Base-by-base conservation (phyloP, 1,140 invertebrate genomes). In the Drosophila yakuba region DNA sequence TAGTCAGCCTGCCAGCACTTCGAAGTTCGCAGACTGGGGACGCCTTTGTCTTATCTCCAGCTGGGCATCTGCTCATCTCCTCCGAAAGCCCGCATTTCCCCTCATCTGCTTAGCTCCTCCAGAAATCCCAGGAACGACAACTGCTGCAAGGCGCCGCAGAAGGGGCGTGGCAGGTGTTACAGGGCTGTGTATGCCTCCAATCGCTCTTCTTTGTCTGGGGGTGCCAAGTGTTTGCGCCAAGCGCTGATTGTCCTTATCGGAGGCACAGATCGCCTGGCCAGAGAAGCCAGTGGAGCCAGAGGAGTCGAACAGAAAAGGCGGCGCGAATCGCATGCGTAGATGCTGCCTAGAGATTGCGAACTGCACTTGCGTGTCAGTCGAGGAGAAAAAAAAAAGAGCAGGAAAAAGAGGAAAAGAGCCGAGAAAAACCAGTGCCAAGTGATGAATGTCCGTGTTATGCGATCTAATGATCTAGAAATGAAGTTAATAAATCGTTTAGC, bases 391-490 rank as follows among this genome's bases (percentile, higher is more conserved):
- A 62, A 57, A 50, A 59, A 56, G 38, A 50, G 15, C 41, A 52
- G 15, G 25, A 20, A 20, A 20, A 20, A 20, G 20, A 20, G 20
- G 20, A 20, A 20, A 20, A 20, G 10, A 35, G 10, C n/a, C 14
- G 43, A 39, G 41, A 61, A 61, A 41, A 76, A 56, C 50, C 74
- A 56, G 74, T 62, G 67, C 67, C 81, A 85, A 88, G 83, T 91
- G 88, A 91, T 91, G 88, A 91, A 91, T 91, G 88, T 84, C 88
- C 89, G 74, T 89, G 89, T 91, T 91, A 91, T 84, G 80, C 88
- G 88, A 91, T 91, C 88, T 91, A 91, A 91, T 91, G 88, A 91
- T 91, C 88, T 88, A 84, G 88, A 91, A 91, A 91, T 91, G 80
- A 91, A 89, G 88, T 88, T 91, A 88, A 91, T 91, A 91, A 91